Conservation (phyloP, 2,113 vertebrate species). For the Vidua chalybeata region DNA sequence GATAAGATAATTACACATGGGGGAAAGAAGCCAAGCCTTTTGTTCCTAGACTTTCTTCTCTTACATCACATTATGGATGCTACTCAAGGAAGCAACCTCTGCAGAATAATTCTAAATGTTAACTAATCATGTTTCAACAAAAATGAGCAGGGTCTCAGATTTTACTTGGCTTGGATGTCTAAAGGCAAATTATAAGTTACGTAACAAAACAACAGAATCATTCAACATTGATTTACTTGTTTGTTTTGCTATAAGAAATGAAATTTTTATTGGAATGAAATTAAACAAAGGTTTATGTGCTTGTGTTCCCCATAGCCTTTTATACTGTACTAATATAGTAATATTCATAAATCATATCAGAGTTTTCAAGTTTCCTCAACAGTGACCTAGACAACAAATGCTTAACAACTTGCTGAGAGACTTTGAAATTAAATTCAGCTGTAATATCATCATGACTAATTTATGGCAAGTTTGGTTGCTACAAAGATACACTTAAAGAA, state of each 20-base stretch:
- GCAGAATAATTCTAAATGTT: not conserved
- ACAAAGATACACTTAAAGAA: conserved; percentile 30
- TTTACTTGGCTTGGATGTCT: conserved; percentile 40
- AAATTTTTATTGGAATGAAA: conserved; percentile 43
- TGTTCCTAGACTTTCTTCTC: not conserved
- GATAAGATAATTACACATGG: not conserved
- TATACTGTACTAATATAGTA: not conserved
- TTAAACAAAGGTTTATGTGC: conserved; percentile 46
- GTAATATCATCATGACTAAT: conserved; percentile 43
- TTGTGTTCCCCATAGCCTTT: conserved; percentile 31
- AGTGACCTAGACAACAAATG: conserved; percentile 52
- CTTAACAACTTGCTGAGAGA: conserved; percentile 58
- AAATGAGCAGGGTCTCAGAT: not conserved
- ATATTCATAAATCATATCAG: conserved; percentile 57
- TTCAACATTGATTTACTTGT: conserved; percentile 37
- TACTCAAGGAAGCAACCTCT: not conserved
- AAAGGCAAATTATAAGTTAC: not conserved
- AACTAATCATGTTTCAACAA: not conserved
- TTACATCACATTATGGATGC: not conserved
- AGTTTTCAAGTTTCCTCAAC: conserved; percentile 48
- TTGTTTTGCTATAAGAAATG: conserved; percentile 54
- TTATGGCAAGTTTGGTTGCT: conserved; percentile 20
- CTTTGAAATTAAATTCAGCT: conserved; percentile 64
- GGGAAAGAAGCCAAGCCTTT: not conserved
- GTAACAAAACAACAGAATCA: conserved; percentile 3